phyloP scores from a whole-genome alignment of 2,113 vertebrate species.

The Epinephelus cyanopodus region DNA sequence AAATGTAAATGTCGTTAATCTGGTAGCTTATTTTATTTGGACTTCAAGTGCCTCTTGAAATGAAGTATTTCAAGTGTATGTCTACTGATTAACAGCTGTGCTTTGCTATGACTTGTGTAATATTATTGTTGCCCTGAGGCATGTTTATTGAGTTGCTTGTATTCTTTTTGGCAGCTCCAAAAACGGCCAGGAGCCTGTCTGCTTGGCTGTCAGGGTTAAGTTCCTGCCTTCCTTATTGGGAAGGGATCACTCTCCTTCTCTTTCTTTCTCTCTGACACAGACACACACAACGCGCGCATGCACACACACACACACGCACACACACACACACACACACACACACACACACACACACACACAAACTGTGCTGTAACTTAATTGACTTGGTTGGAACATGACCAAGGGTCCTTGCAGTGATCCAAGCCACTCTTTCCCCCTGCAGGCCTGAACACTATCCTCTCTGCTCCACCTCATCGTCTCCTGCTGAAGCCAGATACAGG shows the following conservation, averaged over 20 bases:
- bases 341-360: conserved; percentile 5
- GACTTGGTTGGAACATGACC: conserved; percentile 55
- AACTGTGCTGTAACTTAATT: conserved; percentile 40
- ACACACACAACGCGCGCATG: not conserved
- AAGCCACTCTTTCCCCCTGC: conserved; percentile 14
- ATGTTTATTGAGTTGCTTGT: conserved; percentile 51
- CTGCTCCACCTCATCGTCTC: conserved; percentile 12
- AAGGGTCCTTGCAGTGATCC: conserved; percentile 26
- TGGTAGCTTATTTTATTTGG: not conserved
- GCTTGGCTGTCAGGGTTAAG: conserved; percentile 23
- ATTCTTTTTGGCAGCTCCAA: conserved; percentile 46
- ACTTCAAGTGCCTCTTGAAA: not conserved
- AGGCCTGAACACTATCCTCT: conserved; percentile 31
- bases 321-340: not conserved
- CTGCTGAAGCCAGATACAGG: conserved; percentile 2
- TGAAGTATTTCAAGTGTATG: not conserved
- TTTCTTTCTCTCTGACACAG: not conserved
- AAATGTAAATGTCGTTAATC: not conserved
- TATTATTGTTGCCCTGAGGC: conserved; percentile 46
- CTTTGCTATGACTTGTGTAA: conserved; percentile 37
- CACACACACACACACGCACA: conserved; percentile 9
- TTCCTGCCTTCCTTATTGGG: conserved; percentile 61
- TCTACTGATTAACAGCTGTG: conserved; percentile 23
- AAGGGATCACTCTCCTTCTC: conserved; percentile 28
- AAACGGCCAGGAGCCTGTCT: conserved; percentile 1